Evolutionary conservation across 2,888 invertebrate species (phyloP).

Genomic region (Cheilosia vernalis): DNA sequence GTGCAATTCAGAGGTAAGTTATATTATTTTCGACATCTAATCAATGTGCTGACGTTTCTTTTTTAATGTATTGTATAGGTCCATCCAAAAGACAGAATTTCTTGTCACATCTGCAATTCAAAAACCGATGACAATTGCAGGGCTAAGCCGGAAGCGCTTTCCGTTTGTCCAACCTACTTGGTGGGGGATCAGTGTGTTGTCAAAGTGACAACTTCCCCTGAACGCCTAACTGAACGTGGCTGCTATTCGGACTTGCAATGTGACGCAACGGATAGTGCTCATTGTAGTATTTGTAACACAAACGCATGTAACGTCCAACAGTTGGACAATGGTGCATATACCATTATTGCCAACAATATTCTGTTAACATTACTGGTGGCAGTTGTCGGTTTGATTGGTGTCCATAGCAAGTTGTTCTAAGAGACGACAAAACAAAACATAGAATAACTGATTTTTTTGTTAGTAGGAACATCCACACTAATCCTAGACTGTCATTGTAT

Average conservation of each 20-base stretch:
- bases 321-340: constrained; percentile 65
- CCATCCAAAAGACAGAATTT: constrained; percentile 79
- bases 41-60: constrained; percentile 19
- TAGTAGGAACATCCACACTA: not conserved
- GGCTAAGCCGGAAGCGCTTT: constrained; percentile 70
- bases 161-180: constrained; percentile 78
- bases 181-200: constrained; percentile 78
- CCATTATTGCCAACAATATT: constrained; percentile 45
- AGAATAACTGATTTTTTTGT: constrained; percentile 1
- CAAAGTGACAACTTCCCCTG: not conserved
- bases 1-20: constrained; percentile 78
- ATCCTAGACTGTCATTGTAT: constrained; percentile 59
- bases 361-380: constrained; percentile 48
- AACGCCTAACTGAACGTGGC: constrained; percentile 77
- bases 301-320: constrained; percentile 79
- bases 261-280: constrained; percentile 63
- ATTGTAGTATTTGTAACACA: constrained; percentile 77
- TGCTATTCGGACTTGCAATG: constrained; percentile 78
- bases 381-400: constrained; percentile 30
- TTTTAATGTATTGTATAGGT: constrained; percentile 57
- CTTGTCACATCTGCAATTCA: constrained; percentile 80
- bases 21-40: not conserved
- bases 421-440: not conserved
- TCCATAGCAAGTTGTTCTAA: constrained; percentile 13
- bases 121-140: constrained; percentile 74